Base-by-base conservation (phyloP, 2,888 invertebrate genomes). In the Drosophila conformis region DNA sequence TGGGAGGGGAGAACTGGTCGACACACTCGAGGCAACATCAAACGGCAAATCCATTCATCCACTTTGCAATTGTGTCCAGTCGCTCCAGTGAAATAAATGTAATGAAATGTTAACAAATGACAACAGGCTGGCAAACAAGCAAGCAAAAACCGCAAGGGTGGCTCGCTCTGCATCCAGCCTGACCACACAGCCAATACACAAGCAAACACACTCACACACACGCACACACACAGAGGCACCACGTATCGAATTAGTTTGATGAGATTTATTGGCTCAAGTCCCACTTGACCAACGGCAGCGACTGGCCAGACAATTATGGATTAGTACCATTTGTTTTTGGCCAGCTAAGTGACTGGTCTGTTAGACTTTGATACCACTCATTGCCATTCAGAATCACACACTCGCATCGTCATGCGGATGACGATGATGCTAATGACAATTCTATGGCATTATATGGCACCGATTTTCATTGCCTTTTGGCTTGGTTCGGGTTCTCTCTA, bases 51-150 rank as follows among this genome's bases (percentile, higher is more conserved):
- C 87, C 85, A 87, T 85, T 85, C 85, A 85, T 85, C 85, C 85
- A 85, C 85, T 85, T 87, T 77, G 85, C 81, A 85, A 87, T 83
- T 85, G 85, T 87, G 85, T 84, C 87, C 80, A 73, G 76, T 68
- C 70, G 60, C 61, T 74, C 49, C 76, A 76, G 76, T 83, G 82
- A 75, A 87, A 89, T 89, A 85, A 87, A 86, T 83, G 84, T 87
- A 90, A 90, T 90, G 90, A 87, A 87, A 90, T 90, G 89, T 90
- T 90, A 89, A 90, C 90, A 89, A 86, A 86, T 83, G 83, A 83
- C 83, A 86, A 83, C 82, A 83, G 80, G 85, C 88, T 79, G 83
- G 83, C 80, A 83, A 83, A 85, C 87, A 85, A 81, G 81, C 62
- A 73, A 56, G 73, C 72, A 78, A 72, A 82, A 83, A 82, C 87